Percentiles rank a stretch among this genome's conserved stretches.
Conservation (phyloP, 2,113 vertebrate genomes). For the Leucopsar rothschildi region DNA sequence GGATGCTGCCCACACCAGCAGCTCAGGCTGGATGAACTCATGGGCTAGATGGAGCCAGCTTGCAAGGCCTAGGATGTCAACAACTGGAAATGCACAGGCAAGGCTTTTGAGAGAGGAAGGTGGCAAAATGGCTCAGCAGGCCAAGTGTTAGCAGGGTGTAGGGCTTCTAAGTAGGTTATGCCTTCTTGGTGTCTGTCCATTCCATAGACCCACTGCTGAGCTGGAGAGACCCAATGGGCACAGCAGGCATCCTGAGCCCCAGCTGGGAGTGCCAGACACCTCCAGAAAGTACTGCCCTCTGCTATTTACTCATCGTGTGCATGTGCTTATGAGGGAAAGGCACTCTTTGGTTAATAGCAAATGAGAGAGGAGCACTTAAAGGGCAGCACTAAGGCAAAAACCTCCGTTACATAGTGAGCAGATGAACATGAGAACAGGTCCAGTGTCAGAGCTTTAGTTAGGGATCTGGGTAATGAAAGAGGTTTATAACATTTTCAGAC, state of each 20-base stretch:
- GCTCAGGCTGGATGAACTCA: neutral
- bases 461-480: neutral
- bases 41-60: neutral
- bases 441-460: neutral
- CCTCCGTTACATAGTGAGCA: neutral
- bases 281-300: neutral
- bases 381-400: neutral
- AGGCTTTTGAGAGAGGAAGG: neutral
- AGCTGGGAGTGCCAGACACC: neutral
- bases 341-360: neutral
- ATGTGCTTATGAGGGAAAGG: neutral
- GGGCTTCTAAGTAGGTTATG: neutral
- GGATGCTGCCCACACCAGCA: neutral
- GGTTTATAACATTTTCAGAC: neutral
- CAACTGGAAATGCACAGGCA: neutral
- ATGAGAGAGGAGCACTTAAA: neutral
- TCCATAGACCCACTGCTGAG: rapidly evolving
- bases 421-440: rapidly evolving
- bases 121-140: neutral
- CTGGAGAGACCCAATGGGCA: neutral
- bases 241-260: neutral
- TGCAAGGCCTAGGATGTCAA: neutral
- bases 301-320: neutral
- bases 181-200: neutral
- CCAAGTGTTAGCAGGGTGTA: rapidly evolving